These are phyloP conservation scores for Brachyalestes nurse DNA, from an alignment of 2,797 vertebrate genomes.

Conservation along the genomic window DNA sequence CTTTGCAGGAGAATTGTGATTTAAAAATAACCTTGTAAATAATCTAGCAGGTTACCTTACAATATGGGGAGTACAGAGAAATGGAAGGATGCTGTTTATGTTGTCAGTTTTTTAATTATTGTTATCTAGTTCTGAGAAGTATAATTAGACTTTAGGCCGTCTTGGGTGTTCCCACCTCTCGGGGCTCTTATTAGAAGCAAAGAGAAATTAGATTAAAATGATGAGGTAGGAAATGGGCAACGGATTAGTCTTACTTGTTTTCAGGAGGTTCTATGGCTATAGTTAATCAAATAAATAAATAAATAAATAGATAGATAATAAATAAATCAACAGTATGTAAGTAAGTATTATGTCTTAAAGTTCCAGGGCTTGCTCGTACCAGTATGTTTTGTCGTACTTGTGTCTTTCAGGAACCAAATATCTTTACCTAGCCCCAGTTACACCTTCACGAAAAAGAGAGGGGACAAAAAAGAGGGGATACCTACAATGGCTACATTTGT, in stretches of 20 bases:
- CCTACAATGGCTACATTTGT: slow-evolving; percentile 43
- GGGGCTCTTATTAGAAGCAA: not conserved
- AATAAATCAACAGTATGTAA: not conserved
- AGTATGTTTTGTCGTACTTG: not conserved
- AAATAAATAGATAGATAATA: not conserved
- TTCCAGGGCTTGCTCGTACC: not conserved
- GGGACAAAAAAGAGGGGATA: slow-evolving; percentile 24
- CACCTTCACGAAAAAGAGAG: slow-evolving; percentile 45
- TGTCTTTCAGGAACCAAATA: not conserved
- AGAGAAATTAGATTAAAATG: not conserved
- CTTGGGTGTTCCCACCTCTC: not conserved
- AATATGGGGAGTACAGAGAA: not conserved
- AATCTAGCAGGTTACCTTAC: too few relatives aligned
- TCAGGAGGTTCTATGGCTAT: not conserved
- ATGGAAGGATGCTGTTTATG: not conserved
- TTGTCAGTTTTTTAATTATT: not conserved
- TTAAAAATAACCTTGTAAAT: too few relatives aligned
- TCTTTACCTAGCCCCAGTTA: slow-evolving; percentile 1
- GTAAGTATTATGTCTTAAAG: not conserved
- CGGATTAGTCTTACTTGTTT: not conserved
- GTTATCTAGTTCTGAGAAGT: not conserved
- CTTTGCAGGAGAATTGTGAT: not conserved
- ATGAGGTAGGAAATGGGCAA: not conserved
- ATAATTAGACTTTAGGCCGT: not conserved
- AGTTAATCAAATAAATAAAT: not conserved